A percentile compares a stretch with the other conserved stretches of the same genome.
Conservation (phyloP, 2,888 invertebrate species). For the Acleris laterana region DNA sequence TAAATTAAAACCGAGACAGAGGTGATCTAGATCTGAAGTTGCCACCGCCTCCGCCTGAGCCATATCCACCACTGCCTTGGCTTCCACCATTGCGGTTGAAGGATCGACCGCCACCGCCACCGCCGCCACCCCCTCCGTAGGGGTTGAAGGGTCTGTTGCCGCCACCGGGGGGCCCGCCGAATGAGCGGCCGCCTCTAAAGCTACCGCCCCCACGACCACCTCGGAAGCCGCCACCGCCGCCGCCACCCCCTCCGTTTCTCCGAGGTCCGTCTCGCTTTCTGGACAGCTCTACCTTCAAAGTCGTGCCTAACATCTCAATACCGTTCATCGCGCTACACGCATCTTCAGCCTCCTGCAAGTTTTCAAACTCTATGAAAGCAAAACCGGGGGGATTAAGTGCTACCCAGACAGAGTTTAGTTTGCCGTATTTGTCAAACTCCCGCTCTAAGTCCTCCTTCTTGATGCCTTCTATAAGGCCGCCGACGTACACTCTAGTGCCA, state of each 20-base stretch:
- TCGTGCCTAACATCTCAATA: slow-evolving; percentile 93
- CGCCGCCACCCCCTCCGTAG: slow-evolving; percentile 79
- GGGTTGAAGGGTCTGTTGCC: slow-evolving; percentile 85
- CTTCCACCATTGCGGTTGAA: slow-evolving; percentile 53
- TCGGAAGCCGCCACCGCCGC: slow-evolving; percentile 73
- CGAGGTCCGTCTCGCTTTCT: slow-evolving; percentile 90
- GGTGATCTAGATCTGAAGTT: slow-evolving; percentile 83
- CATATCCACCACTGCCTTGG: slow-evolving; percentile 61
- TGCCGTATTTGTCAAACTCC: slow-evolving; percentile 96
- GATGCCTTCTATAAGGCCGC: slow-evolving; percentile 93
- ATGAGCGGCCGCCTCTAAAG: slow-evolving; percentile 77
- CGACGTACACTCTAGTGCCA: slow-evolving; percentile 94
- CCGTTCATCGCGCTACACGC: slow-evolving; percentile 95
- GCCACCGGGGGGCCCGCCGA: slow-evolving; percentile 79
- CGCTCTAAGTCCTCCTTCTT: slow-evolving; percentile 96
- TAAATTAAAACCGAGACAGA: slow-evolving; percentile 76
- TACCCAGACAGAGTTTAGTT: slow-evolving; percentile 96
- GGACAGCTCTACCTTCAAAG: slow-evolving; percentile 94
- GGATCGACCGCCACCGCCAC: slow-evolving; percentile 57
- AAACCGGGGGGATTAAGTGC: slow-evolving; percentile 97
- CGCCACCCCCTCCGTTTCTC: slow-evolving; percentile 85
- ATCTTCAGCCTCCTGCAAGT: slow-evolving; percentile 94
- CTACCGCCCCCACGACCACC: slow-evolving; percentile 76
- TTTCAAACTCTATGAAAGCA: slow-evolving; percentile 96
- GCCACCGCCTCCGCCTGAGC: slow-evolving; percentile 72